Base-by-base conservation (phyloP, 2,113 vertebrate species). In the Chaetodon trifascialis region DNA sequence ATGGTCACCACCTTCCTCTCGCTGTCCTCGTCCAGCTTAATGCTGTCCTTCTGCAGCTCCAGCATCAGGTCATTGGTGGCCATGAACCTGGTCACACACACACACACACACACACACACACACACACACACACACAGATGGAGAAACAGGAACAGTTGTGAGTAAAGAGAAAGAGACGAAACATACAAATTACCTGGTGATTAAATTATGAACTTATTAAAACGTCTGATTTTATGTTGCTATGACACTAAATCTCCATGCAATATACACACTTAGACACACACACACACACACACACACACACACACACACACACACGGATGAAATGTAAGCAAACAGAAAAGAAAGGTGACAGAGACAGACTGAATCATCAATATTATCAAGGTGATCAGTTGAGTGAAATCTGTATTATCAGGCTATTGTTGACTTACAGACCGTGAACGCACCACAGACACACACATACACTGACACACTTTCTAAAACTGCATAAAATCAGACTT, bases 1-100 rank as follows among this genome's bases (percentile, higher is more conserved):
- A 97, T 98, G 82, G 93, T 94, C 68, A 99, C 98, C 58, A 99
- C 96, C 79, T 97, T 99, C 72, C 96, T 97, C 91, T 99, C 98
- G 0, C 97, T 99, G 89, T 99, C 98, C 91, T 99, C 98, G 6
- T 99, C 98, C 82, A 99, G 92, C 77, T 99, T 98, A 66, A 99
- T 97, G 6, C 97, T 99, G 89, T 99, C 97, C 83, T 98, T 99
- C 94, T 99, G 97, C 76, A 99, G 92, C 94, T 99, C 98, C 47
- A 97, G 88, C 98, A 99, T 98, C 92, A 99, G 93, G 91, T 99
- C 98, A 0, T 98, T 99, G 36, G 98, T 99, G 80, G 98, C 98
- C 98, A 99, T 99, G 90, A 99, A 99, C 89, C 98, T 99, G 80
- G 8, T 69, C 7, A 25, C 54, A 56, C 52, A 77, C 68, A 70